phyloP scores from a whole-genome alignment of 2,888 invertebrate genomes.

The Ectemnius cavifrons region DNA sequence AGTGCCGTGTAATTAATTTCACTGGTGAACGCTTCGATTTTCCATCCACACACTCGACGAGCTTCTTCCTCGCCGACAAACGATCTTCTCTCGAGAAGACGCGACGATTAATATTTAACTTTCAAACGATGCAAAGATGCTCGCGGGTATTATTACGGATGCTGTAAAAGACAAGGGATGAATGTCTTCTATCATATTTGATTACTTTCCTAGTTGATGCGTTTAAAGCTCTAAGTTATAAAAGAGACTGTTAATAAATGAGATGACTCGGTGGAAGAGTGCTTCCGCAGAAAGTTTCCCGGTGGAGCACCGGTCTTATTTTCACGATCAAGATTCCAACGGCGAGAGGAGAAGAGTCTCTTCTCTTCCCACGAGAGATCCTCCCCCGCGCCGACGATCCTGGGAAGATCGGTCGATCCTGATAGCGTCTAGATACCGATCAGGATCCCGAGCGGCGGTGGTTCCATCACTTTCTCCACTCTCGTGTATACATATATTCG shows the following conservation, averaged over 20 bases:
- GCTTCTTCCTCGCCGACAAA: background rate
- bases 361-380: constrained; percentile 66
- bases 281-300: constrained; percentile 35
- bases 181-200: too few species aligned
- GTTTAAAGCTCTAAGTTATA: background rate
- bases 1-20: constrained; percentile 25
- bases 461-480: constrained; percentile 73
- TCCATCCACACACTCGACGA: background rate
- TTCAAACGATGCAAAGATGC: background rate
- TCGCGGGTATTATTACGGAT: background rate
- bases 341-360: constrained; percentile 18
- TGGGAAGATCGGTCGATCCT: constrained; percentile 68
- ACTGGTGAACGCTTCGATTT: constrained; percentile 10
- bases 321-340: constrained; percentile 54
- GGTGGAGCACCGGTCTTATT: constrained; percentile 30
- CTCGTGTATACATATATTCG: constrained; percentile 24
- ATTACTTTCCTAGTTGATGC: background rate
- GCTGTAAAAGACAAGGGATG: background rate
- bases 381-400: constrained; percentile 53
- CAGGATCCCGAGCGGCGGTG: constrained; percentile 64
- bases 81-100: constrained; percentile 5
- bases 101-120: constrained; percentile 7
- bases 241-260: background rate
- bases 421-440: constrained; percentile 70
- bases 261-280: background rate